phyloP scores from a whole-genome alignment of 2,113 vertebrate species.

The Microcebus tavaratra region DNA sequence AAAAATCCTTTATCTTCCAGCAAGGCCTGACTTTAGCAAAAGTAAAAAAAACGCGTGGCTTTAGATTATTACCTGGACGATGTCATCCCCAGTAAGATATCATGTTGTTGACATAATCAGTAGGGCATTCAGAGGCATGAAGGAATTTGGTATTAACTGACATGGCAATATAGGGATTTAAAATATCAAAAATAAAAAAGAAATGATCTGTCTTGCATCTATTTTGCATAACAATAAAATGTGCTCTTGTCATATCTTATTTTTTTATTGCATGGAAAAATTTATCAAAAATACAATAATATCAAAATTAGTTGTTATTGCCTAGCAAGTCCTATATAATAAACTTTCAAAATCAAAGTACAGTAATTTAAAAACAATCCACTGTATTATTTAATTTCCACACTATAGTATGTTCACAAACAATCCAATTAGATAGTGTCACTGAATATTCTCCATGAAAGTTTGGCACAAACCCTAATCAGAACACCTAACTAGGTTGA shows the following conservation, averaged over 20 bases:
- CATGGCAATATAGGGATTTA: not conserved
- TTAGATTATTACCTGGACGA: not conserved
- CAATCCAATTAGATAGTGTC: slow-evolving; percentile 48
- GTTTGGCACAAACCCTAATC: slow-evolving; percentile 45
- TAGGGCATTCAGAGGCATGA: not conserved
- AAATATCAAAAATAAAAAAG: not conserved
- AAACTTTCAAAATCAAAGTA: slow-evolving; percentile 16
- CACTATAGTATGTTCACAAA: not conserved
- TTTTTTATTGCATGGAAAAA: not conserved
- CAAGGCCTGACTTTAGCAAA: not conserved
- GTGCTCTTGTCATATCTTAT: not conserved
- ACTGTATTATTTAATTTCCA: slow-evolving; percentile 52
- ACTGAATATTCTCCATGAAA: slow-evolving; percentile 25
- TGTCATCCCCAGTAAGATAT: not conserved
- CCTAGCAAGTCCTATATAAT: not conserved
- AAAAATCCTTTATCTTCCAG: not conserved
- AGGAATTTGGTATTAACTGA: not conserved
- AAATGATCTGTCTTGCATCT: not conserved
- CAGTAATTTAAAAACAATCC: slow-evolving; percentile 25
- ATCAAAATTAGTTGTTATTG: not conserved
- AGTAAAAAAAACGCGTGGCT: not conserved
- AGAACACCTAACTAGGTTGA: slow-evolving; percentile 46
- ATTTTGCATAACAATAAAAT: not conserved
- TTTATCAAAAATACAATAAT: not conserved
- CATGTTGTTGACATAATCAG: not conserved